A percentile compares a stretch with the other conserved stretches of the same genome.
These are phyloP conservation scores for Pongo pygmaeus DNA, from an alignment of 2,113 vertebrate species.

Conservation along the genomic window DNA sequence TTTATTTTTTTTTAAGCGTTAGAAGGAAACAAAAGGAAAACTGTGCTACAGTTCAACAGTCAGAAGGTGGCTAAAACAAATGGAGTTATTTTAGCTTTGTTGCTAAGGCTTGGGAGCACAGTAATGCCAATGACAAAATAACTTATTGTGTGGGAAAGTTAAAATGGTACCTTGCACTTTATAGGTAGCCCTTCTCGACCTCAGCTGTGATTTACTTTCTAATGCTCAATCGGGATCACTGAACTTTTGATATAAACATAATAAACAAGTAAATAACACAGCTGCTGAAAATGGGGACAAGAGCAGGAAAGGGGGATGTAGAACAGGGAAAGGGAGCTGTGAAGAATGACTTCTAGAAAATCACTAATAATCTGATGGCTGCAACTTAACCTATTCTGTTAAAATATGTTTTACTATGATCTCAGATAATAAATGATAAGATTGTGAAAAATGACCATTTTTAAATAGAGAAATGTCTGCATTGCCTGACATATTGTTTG, in stretches of 20 bases:
- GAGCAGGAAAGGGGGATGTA: background rate
- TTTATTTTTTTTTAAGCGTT: conserved; percentile 24
- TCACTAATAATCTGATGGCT: background rate
- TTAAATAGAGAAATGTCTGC: conserved; percentile 44
- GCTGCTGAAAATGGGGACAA: conserved; percentile 46
- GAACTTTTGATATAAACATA: conserved; percentile 61
- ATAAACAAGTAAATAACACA: conserved; percentile 60
- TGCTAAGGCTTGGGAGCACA: background rate
- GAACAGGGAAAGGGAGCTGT: background rate
- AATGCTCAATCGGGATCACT: background rate
- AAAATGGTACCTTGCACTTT: conserved; percentile 51
- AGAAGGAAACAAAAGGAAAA: conserved; percentile 55
- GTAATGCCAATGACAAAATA: conserved; percentile 50
- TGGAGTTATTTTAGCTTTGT: conserved; percentile 50
- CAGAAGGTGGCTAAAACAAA: conserved; percentile 33
- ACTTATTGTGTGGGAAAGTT: conserved; percentile 15
- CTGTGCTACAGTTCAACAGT: conserved; percentile 8
- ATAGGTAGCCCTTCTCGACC: conserved; percentile 43
- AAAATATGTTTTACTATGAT: background rate
- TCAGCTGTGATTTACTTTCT: conserved; percentile 66
- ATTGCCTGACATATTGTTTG: conserved; percentile 46
- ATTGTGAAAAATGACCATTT: background rate
- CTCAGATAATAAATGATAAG: background rate
- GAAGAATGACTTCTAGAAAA: background rate
- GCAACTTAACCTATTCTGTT: background rate